phyloP scores from a whole-genome alignment of 2,113 vertebrate genomes.

The Aphelocoma coerulescens region DNA sequence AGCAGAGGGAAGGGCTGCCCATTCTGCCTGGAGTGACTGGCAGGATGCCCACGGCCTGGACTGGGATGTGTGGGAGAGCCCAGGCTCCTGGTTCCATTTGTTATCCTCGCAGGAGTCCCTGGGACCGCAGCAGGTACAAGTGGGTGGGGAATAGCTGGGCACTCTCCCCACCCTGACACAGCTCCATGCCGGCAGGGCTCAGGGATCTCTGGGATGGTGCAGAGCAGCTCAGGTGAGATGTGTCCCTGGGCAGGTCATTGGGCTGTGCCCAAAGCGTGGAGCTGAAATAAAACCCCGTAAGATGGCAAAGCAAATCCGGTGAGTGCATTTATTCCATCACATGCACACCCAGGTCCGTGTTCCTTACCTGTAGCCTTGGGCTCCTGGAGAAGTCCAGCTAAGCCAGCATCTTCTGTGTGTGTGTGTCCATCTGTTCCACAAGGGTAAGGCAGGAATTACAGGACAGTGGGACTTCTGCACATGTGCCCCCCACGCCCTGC shows the following conservation, averaged over 20 bases:
- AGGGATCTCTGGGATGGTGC: rapidly evolving
- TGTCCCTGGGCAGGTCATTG: rapidly evolving
- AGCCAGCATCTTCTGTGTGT: rapidly evolving
- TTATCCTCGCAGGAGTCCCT: background rate
- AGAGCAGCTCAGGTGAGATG: background rate
- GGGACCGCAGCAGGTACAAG: rapidly evolving
- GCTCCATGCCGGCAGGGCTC: background rate
- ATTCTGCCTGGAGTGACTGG: background rate
- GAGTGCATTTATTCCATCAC: background rate
- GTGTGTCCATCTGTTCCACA: background rate
- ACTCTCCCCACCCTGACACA: rapidly evolving
- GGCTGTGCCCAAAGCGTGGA: background rate
- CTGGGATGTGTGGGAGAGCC: background rate
- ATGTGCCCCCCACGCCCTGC: background rate
- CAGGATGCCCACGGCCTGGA: background rate
- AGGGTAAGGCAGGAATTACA: background rate
- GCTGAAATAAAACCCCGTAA: background rate
- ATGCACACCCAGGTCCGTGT: rapidly evolving
- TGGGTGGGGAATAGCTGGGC: background rate
- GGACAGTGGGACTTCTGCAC: background rate
- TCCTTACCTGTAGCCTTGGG: rapidly evolving
- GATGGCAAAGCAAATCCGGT: background rate
- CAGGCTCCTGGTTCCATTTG: background rate
- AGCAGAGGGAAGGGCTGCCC: background rate
- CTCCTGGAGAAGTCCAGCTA: background rate